Evolutionary conservation across 2,797 vertebrate species (phyloP).

Genomic region (Staurois parvus): DNA sequence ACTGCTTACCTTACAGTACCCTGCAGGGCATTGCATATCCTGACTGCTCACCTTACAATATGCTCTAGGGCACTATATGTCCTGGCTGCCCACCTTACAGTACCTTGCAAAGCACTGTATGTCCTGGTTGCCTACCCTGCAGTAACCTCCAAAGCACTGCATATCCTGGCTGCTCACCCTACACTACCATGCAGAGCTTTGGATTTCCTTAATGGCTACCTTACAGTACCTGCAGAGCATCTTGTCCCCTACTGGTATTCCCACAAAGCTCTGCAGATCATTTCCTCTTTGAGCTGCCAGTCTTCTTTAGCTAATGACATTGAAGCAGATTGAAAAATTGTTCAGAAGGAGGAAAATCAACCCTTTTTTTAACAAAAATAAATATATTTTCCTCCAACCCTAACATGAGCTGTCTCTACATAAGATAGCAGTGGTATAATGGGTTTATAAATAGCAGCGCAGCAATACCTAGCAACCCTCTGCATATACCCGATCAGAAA

Average conservation of each 20-base stretch:
- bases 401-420: background rate
- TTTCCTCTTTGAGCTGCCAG: background rate
- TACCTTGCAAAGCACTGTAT: background rate
- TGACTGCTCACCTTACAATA: too few relatives aligned
- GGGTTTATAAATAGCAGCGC: conserved; percentile 31
- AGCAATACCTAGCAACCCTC: conserved; percentile 35
- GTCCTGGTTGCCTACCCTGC: background rate
- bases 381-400: background rate
- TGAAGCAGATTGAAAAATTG: conserved; percentile 9
- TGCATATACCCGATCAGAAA: background rate
- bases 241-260: background rate
- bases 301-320: background rate
- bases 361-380: background rate
- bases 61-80: too few relatives aligned
- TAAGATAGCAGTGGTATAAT: conserved; percentile 12
- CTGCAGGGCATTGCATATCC: too few relatives aligned
- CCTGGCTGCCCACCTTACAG: too few relatives aligned
- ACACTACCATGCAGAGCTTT: background rate
- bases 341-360: conserved; percentile 2
- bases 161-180: background rate
- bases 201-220: background rate
- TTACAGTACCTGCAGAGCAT: conserved; percentile 4
- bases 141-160: background rate
- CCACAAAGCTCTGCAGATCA: background rate
- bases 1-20: too few relatives aligned